These are phyloP conservation scores for Drosophila fulvimacula DNA, from an alignment of 2,888 invertebrate species.

Conservation along the genomic window DNA sequence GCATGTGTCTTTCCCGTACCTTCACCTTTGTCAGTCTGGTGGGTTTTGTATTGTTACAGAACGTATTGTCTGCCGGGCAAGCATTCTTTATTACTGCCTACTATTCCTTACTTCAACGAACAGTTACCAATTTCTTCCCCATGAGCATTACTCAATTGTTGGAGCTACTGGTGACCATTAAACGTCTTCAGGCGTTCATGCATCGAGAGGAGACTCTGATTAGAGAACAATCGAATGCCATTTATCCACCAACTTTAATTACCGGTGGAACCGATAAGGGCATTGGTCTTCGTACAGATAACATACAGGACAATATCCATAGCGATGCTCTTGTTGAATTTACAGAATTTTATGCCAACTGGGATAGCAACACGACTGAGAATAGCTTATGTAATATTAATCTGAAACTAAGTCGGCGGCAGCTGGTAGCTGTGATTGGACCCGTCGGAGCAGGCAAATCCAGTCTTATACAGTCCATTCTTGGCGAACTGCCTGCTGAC, in stretches of 20 bases:
- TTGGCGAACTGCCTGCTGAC: conserved; percentile 85
- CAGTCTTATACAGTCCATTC: conserved; percentile 86
- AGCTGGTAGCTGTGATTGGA: conserved; percentile 89
- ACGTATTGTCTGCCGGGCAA: conserved; percentile 91
- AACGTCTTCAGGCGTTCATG: conserved; percentile 87
- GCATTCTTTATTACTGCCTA: conserved; percentile 95
- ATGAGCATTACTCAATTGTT: conserved; percentile 78
- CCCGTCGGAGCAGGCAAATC: conserved; percentile 89
- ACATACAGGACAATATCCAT: too few relatives aligned
- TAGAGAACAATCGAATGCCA: conserved; percentile 62
- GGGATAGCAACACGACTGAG: conserved; percentile 87
- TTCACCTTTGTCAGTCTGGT: conserved; percentile 94
- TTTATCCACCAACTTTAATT: too few relatives aligned
- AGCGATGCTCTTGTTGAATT: conserved; percentile 85
- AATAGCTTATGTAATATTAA: conserved; percentile 89
- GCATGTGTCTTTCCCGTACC: conserved; percentile 94
- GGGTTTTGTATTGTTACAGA: conserved; percentile 88
- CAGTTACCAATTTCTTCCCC: conserved; percentile 95
- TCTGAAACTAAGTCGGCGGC: conserved; percentile 87
- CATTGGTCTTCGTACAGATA: conserved; percentile 4
- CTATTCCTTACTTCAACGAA: conserved; percentile 93
- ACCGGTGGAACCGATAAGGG: conserved; percentile 28
- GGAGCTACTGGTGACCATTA: conserved; percentile 87
- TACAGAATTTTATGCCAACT: conserved; percentile 88
- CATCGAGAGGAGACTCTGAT: conserved; percentile 86